Conservation (phyloP, 1,140 invertebrate species). For the Heliconius eleuchia region DNA sequence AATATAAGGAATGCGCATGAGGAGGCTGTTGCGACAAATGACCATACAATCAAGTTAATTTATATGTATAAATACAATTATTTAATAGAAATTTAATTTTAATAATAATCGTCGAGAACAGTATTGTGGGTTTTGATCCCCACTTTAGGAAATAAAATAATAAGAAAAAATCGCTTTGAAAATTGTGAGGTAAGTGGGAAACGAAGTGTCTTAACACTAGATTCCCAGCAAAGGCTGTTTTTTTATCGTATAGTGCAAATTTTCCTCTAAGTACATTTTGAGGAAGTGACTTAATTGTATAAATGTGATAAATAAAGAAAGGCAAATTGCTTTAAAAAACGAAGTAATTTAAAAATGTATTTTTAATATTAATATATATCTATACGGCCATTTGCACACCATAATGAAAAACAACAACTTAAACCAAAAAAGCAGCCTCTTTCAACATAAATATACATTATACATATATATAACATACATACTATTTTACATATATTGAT, state of each 20-base stretch:
- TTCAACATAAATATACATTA: not conserved
- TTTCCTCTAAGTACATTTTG: no score
- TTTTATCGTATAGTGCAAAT: no score
- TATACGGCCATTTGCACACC: constrained; percentile 1
- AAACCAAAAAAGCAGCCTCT: not conserved
- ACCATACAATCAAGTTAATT: not conserved
- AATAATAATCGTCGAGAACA: no score
- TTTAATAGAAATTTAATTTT: not conserved
- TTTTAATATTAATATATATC: not conserved
- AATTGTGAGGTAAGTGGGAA: no score
- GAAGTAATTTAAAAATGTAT: not conserved
- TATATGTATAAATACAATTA: no score
- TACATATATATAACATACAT: not conserved
- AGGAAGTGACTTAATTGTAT: no score
- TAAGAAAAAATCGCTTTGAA: no score
- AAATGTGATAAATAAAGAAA: no score
- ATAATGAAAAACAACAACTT: not conserved
- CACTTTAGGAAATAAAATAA: no score
- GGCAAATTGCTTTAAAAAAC: not conserved
- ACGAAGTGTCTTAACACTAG: no score
- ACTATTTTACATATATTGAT: not conserved
- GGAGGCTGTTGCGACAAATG: constrained; percentile 6
- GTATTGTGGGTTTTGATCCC: no score
- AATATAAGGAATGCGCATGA: constrained; percentile 23
- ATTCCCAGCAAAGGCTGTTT: no score